phyloP scores from a whole-genome alignment of 2,888 invertebrate genomes.

The Sarcophaga subvicina region DNA sequence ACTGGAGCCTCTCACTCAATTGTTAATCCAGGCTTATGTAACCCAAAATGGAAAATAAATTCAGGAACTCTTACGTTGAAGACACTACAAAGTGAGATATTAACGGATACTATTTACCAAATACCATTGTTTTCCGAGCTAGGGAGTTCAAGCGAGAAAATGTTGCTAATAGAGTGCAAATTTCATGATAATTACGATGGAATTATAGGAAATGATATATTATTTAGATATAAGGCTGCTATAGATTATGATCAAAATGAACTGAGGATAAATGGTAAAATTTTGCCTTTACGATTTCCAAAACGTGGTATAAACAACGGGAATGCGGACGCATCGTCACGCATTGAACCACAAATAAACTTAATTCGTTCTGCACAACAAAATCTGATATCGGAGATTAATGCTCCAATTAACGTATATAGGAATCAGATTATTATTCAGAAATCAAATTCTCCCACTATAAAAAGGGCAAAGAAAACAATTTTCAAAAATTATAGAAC shows the following conservation, averaged over 20 bases:
- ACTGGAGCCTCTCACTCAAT: constrained; percentile 5
- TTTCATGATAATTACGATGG: too few relatives aligned
- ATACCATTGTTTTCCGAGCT: too few relatives aligned
- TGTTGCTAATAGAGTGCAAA: too few relatives aligned
- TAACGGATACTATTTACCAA: too few relatives aligned
- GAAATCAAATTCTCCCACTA: not conserved
- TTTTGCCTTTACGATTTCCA: constrained; percentile 11
- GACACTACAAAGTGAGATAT: too few relatives aligned
- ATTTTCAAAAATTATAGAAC: constrained; percentile 15
- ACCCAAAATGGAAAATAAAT: constrained; percentile 40
- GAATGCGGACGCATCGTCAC: not conserved
- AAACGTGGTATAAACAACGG: not conserved
- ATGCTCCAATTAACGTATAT: constrained; percentile 28
- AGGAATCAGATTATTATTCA: constrained; percentile 9
- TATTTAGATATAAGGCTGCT: too few relatives aligned
- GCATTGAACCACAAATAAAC: not conserved
- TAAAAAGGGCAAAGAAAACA: not conserved
- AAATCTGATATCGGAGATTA: too few relatives aligned
- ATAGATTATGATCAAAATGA: not conserved
- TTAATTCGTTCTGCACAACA: too few relatives aligned
- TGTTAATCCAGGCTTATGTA: constrained; percentile 27
- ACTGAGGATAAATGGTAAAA: constrained; percentile 30
- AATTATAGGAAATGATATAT: too few relatives aligned
- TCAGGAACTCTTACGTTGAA: not conserved
- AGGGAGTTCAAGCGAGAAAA: too few relatives aligned